Base-by-base conservation (phyloP, 2,888 invertebrate species). In the Pristionchus japonicus region DNA sequence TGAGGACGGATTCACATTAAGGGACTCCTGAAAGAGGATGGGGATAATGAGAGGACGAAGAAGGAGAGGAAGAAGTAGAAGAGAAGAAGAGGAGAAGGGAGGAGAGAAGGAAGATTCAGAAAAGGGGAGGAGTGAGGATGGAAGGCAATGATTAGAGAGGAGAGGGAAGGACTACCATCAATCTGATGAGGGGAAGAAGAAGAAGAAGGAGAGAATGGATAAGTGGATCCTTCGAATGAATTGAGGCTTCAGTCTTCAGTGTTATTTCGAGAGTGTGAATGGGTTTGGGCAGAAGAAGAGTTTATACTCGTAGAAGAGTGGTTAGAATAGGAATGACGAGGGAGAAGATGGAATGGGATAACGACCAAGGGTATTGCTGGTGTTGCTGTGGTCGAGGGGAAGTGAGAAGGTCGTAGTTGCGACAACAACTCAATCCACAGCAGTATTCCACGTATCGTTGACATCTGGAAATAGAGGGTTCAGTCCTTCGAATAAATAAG, bases 381-480 rank as follows among this genome's bases (percentile, higher is more conserved):
- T 89, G 88, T 37, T 47, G 83, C 13, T 88, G 87, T 0, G 77
- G 86, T n/a, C 40, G 87, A 31, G 40, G 61, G 0, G 47, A 27
- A 11, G 27, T 20, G 23, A 31, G 13, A n/a, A 88, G 89, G 87
- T 89, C 90, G 83, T 89, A 89, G n/a, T 89, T 91, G 74, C 91
- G 90, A 88, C 94, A 94, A 88, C 94, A 94, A 40, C 93, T 91
- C 27, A 94, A 88, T 13, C 94, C 94, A 88, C 94, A 94, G 74
- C 94, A 94, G 88, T 91, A 93, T 88, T 94, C 93, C 15, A 92
- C 93, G 86, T 92, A 94, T 27, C 92, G 86, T 89, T 93, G 93
- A 87, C 94, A 94, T 88, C 93, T 93, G 88, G n/a, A 57, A 64
- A n/a, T 23, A 87, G 17, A 86, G 64, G 6, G 80, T 15, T 77